phyloP scores from a whole-genome alignment of 1,140 invertebrate species.

The Drosophila micromelanica region DNA sequence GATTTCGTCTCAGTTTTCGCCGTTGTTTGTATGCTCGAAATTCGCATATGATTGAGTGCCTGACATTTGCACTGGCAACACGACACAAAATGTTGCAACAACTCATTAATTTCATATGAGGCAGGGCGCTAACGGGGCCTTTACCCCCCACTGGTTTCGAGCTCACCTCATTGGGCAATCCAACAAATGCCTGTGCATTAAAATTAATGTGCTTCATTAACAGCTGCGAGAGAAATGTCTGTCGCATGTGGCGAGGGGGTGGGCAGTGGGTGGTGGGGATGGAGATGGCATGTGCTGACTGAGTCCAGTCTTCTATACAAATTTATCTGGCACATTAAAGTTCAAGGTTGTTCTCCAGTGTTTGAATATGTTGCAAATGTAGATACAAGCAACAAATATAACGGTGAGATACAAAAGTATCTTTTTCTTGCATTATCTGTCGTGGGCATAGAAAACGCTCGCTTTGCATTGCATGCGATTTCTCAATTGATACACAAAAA shows the following conservation, averaged over 20 bases:
- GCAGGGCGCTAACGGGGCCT: conserved; percentile 1
- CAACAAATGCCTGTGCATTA: conserved; percentile 51
- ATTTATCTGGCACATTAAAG: conserved; percentile 25
- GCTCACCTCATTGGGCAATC: background rate
- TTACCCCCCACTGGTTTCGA: background rate
- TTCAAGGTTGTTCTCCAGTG: conserved; percentile 44
- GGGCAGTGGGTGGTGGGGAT: background rate
- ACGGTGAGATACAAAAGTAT: conserved; percentile 7
- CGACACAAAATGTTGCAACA: conserved; percentile 43
- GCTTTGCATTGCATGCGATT: conserved; percentile 38
- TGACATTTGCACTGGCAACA: conserved; percentile 53
- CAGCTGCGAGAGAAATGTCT: conserved; percentile 9
- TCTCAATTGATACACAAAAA: conserved; percentile 56
- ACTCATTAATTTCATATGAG: conserved; percentile 65
- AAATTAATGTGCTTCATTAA: conserved; percentile 72
- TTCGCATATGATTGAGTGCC: conserved; percentile 61
- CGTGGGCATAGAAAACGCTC: background rate
- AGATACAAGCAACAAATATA: background rate
- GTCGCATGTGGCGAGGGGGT: background rate
- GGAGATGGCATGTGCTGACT: background rate
- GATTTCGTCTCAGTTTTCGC: conserved; percentile 22
- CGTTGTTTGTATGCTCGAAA: conserved; percentile 24
- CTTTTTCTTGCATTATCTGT: conserved; percentile 1
- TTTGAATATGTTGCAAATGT: background rate
- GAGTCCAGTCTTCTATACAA: conserved; percentile 3